phyloP scores from a whole-genome alignment of 1,140 invertebrate species.

The Lasioglossum baleicum region DNA sequence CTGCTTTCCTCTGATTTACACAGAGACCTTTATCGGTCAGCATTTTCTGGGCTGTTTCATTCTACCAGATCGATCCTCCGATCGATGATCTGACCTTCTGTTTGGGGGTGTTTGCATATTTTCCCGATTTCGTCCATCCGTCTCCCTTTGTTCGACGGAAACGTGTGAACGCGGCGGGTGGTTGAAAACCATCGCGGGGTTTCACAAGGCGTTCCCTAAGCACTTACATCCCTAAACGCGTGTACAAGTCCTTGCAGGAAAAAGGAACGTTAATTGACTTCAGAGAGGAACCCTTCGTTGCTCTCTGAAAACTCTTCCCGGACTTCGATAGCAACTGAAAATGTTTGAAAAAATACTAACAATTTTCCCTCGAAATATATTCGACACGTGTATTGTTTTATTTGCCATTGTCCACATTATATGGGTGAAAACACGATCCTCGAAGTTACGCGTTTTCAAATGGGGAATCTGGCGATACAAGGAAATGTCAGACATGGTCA shows the following conservation, averaged over 20 bases:
- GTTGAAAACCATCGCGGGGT: not conserved
- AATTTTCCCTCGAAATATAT: no score
- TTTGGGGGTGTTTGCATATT: conserved; percentile 33
- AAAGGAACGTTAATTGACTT: not conserved
- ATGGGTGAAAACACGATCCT: no score
- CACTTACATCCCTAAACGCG: not conserved
- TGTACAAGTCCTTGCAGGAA: no score
- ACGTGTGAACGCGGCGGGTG: not conserved
- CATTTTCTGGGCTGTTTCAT: conserved; percentile 19
- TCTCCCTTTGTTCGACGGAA: not conserved
- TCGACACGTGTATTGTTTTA: no score
- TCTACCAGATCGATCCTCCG: conserved; percentile 16
- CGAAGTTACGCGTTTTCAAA: no score
- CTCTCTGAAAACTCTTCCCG: no score
- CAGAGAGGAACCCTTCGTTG: no score
- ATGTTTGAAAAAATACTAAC: no score
- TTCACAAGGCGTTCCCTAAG: not conserved
- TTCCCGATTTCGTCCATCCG: not conserved
- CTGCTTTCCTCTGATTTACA: conserved; percentile 59
- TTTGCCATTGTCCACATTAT: no score
- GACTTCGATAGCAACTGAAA: no score
- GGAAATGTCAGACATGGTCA: no score
- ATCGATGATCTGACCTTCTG: conserved; percentile 14
- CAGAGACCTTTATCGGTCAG: conserved; percentile 35
- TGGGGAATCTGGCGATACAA: no score